Evolutionary conservation across 2,888 invertebrate species (phyloP).

Genomic region (Andricus curvator): DNA sequence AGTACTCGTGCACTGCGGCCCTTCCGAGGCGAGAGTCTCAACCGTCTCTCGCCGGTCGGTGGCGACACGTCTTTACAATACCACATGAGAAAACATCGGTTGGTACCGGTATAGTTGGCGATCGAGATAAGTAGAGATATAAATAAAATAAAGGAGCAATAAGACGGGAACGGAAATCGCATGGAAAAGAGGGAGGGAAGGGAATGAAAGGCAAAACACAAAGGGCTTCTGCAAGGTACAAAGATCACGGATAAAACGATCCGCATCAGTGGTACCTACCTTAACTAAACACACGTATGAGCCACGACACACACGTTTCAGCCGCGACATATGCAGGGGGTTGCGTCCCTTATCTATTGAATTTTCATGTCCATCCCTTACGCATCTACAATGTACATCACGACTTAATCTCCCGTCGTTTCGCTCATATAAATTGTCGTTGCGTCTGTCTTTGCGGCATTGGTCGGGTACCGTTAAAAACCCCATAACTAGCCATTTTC

Average conservation of each 20-base stretch:
- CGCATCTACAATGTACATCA: constrained; percentile 48
- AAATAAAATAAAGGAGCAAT: constrained; percentile 1
- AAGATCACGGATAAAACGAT: constrained; percentile 65
- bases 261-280: constrained; percentile 52
- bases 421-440: constrained; percentile 23
- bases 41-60: too few relatives aligned
- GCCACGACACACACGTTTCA: not conserved
- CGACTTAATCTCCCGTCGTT: constrained; percentile 61
- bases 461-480: constrained; percentile 10
- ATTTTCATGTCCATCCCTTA: constrained; percentile 61
- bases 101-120: constrained; percentile 20
- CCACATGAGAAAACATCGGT: constrained; percentile 48
- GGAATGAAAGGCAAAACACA: constrained; percentile 57
- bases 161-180: constrained; percentile 8
- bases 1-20: too few relatives aligned
- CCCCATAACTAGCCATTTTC: constrained; percentile 37
- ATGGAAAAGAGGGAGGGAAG: constrained; percentile 41
- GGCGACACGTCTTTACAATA: not conserved
- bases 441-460: constrained; percentile 28
- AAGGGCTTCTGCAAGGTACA: constrained; percentile 65
- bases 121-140: constrained; percentile 54
- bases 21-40: too few relatives aligned
- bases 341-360: constrained; percentile 62
- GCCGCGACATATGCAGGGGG: constrained; percentile 20
- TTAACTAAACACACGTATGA: constrained; percentile 49